Evolutionary conservation across 2,797 vertebrate genomes (phyloP).

Genomic region (Amazonetta brasiliensis): DNA sequence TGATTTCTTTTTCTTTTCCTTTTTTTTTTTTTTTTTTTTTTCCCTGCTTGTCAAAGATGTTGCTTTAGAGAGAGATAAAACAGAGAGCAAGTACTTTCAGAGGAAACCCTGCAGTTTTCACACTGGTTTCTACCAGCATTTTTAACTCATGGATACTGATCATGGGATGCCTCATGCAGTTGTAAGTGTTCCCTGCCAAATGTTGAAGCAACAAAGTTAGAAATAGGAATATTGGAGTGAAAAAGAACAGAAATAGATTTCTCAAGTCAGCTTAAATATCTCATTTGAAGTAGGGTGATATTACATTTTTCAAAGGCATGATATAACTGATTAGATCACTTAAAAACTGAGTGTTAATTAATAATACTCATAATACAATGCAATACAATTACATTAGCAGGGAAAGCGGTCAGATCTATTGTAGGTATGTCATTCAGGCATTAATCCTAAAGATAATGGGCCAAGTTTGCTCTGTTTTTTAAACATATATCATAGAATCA

Average conservation of each 20-base stretch:
- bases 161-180: background rate
- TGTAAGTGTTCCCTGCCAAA: constrained; percentile 15
- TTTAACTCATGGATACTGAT: constrained; percentile 17
- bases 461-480: background rate
- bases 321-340: constrained; percentile 46
- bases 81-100: background rate
- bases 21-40: background rate
- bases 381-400: constrained; percentile 35
- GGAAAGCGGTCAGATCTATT: background rate
- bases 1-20: background rate
- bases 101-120: constrained; percentile 48
- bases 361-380: constrained; percentile 31
- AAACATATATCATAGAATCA: background rate
- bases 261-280: constrained; percentile 36
- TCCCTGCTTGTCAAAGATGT: background rate
- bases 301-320: background rate
- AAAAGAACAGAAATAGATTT: constrained; percentile 45
- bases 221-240: constrained; percentile 26
- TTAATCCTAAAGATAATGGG: constrained; percentile 44
- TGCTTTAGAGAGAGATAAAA: constrained; percentile 15
- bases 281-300: background rate
- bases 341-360: constrained; percentile 54
- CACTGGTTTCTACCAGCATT: constrained; percentile 15
- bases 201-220: constrained; percentile 41
- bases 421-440: background rate